Base-by-base conservation (phyloP, 2,888 invertebrate species). In the Hemistola chrysoprasaria region DNA sequence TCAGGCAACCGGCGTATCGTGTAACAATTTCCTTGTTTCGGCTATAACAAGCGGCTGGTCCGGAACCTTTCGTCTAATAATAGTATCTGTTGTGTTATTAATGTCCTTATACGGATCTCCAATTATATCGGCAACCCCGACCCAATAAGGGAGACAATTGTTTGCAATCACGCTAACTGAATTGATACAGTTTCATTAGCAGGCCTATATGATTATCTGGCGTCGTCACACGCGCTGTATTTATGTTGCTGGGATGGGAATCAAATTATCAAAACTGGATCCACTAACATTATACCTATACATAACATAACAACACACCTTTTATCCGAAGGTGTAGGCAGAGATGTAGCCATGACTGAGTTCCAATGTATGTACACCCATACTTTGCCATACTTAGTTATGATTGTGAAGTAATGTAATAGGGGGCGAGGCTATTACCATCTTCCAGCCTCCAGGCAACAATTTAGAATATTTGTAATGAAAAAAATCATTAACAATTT, bases 61-160 rank as follows among this genome's bases (percentile, higher is more conserved):
- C 57, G 62, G 63, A 62, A 59, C 71, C 71, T 56, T 65, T 61
- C 64, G 56, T 67, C 74, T 75, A 78, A 80, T 75, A 78, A 80
- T 80, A 67, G 70, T 72, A 80, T 78, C 79, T 78, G 72, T 81
- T 82, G 75, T 78, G 79, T 81, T 82, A 81, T 83, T 83, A 81
- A 83, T 81, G 77, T 69, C 72, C 68, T 71, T 71, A 76, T 78
- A 75, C 74, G 70, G 72, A 71, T 71, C 73, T 78, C 76, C 76
- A 82, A 83, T 83, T 80, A 79, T 78, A 73, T 74, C 63, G 63
- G 61, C 56, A 59, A 54, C 56, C 50, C 53, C 55, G 62, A 56
- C 59, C 58, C 52, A 44, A 44, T 44, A 44, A 44, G 30, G 38
- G 43, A 39, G 38, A 44, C 43, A 44, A 44, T 44, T 68, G 56